phyloP scores from a whole-genome alignment of 1,140 invertebrate genomes.

The Drosophila dunni region DNA sequence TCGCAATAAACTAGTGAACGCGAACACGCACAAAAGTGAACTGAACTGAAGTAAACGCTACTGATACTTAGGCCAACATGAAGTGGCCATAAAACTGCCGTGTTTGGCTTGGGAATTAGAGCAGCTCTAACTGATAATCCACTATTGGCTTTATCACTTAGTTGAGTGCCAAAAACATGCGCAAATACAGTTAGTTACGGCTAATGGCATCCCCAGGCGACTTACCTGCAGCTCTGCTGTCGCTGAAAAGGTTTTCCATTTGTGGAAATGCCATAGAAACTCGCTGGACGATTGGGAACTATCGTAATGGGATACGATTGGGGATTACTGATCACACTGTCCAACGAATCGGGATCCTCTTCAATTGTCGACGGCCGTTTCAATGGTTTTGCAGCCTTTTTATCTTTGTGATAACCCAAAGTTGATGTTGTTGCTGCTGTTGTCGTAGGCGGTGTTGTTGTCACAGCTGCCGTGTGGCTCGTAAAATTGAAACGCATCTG shows the following conservation, averaged over 20 bases:
- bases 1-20: constrained; percentile 18
- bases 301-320: constrained; percentile 83
- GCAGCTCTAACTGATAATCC: constrained; percentile 49
- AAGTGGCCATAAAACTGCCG: constrained; percentile 10
- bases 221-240: constrained; percentile 80
- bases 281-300: constrained; percentile 77
- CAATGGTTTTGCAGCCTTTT: constrained; percentile 57
- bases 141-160: constrained; percentile 61
- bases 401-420: constrained; percentile 35
- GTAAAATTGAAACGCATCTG: constrained; percentile 75
- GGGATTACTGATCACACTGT: constrained; percentile 83
- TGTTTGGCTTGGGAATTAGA: constrained; percentile 65
- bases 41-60: constrained; percentile 34
- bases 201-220: constrained; percentile 37
- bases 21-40: constrained; percentile 51
- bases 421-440: background rate
- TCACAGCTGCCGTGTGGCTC: constrained; percentile 56
- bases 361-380: constrained; percentile 70
- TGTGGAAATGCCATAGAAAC: constrained; percentile 67
- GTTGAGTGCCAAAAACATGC: constrained; percentile 24
- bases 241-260: constrained; percentile 68
- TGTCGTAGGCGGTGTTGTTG: constrained; percentile 18
- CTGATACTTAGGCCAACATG: constrained; percentile 46
- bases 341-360: constrained; percentile 80
- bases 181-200: constrained; percentile 6